phyloP scores from a whole-genome alignment of 2,888 invertebrate genomes.

The Laspeyria flexula region DNA sequence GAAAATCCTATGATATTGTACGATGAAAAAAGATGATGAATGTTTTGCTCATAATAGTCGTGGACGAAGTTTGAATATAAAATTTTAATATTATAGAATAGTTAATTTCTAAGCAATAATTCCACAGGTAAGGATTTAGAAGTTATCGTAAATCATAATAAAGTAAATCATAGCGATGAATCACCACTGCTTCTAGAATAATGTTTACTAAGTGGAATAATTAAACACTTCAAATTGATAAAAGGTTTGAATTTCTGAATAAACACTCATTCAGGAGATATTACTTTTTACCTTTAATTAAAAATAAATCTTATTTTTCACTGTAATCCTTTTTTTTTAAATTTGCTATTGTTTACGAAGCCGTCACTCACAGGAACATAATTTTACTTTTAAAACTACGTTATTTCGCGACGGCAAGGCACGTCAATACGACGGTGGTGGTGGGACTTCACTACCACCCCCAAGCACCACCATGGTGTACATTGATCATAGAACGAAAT shows the following conservation, averaged over 20 bases:
- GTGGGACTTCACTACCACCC: conserved; percentile 75
- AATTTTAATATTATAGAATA: conserved; percentile 26
- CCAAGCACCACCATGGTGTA: conserved; percentile 45
- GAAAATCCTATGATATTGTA: too few species aligned
- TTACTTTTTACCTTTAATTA: too few species aligned
- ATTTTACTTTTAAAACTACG: neutral
- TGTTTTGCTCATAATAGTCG: too few species aligned
- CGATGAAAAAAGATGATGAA: too few species aligned
- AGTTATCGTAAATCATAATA: conserved; percentile 48
- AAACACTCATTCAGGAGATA: too few species aligned
- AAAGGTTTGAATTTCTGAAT: too few species aligned
- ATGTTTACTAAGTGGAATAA: neutral
- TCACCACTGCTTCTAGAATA: conserved; percentile 1
- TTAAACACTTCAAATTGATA: too few species aligned
- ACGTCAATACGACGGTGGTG: conserved; percentile 72
- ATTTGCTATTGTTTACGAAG: too few species aligned
- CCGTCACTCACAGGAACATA: too few species aligned
- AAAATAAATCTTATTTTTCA: too few species aligned
- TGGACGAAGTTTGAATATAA: conserved; percentile 13
- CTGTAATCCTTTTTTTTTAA: neutral
- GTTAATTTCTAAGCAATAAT: conserved; percentile 31
- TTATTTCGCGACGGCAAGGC: conserved; percentile 48
- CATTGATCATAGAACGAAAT: conserved; percentile 38
- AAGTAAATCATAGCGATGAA: conserved; percentile 38
- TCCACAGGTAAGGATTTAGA: conserved; percentile 39